These are phyloP conservation scores for Plagodis dolabraria DNA, from an alignment of 2,888 invertebrate species.

Conservation along the genomic window DNA sequence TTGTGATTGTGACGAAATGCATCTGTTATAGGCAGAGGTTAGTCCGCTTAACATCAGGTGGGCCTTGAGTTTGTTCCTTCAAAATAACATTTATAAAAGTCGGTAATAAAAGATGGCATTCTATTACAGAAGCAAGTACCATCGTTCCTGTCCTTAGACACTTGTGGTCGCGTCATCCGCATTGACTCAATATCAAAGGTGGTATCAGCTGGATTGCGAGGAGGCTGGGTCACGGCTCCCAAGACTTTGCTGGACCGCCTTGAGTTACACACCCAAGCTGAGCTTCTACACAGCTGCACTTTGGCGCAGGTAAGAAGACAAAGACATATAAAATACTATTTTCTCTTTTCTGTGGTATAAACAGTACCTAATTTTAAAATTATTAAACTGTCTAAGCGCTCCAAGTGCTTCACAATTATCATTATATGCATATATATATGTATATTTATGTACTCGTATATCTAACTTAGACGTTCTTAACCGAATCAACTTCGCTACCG, in stretches of 20 bases:
- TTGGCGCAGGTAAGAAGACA: slow-evolving; percentile 54
- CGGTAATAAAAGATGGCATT: background rate
- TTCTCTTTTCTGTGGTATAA: too few species aligned
- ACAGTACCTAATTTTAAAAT: background rate
- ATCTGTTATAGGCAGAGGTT: too few species aligned
- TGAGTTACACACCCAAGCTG: slow-evolving; percentile 89
- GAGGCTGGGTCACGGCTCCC: slow-evolving; percentile 91
- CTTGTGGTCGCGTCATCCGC: slow-evolving; percentile 90
- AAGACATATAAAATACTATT: too few species aligned
- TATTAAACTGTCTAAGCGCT: too few species aligned
- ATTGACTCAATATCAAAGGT: slow-evolving; percentile 92
- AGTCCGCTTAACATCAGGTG: too few species aligned
- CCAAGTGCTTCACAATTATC: too few species aligned
- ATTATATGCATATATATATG: too few species aligned
- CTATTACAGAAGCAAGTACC: slow-evolving; percentile 77
- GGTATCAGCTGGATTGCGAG: slow-evolving; percentile 83
- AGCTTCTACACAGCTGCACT: slow-evolving; percentile 77
- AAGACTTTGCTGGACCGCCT: slow-evolving; percentile 85
- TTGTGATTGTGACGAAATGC: too few species aligned
- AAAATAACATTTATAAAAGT: too few species aligned
- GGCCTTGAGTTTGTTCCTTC: too few species aligned
- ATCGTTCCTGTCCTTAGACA: slow-evolving; percentile 90
- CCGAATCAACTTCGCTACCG: slow-evolving; percentile 86
- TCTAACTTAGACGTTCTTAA: slow-evolving; percentile 88
- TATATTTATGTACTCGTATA: too few species aligned